Conservation (phyloP, 2,888 invertebrate genomes). For the Abrostola triplasia region DNA sequence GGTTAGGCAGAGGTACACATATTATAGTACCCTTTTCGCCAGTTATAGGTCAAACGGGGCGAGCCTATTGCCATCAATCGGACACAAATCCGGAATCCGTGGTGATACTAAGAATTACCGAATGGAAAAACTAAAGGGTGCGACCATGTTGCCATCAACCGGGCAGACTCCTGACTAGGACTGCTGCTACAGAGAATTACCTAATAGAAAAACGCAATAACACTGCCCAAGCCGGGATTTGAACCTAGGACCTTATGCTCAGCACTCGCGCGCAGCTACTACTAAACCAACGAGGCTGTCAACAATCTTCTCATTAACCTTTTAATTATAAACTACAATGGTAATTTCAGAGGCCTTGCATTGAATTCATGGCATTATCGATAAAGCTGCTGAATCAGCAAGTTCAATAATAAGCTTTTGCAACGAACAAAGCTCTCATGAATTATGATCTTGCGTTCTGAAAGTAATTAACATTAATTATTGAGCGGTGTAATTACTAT, state of each 20-base stretch:
- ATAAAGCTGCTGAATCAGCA: conserved; percentile 12
- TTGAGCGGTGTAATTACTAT: conserved; percentile 27
- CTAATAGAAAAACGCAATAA: neutral
- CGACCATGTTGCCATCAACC: no score
- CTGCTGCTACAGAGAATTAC: neutral
- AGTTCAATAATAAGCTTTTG: conserved; percentile 1
- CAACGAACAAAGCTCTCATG: conserved; percentile 33
- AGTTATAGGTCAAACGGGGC: no score
- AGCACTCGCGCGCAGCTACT: neutral
- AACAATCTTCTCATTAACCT: neutral
- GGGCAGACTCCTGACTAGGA: no score
- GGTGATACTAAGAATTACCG: no score
- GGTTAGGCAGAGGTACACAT: no score
- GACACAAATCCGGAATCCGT: no score
- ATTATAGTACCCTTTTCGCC: no score
- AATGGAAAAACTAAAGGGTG: no score
- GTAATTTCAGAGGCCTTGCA: neutral
- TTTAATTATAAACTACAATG: neutral
- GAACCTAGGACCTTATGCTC: neutral
- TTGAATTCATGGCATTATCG: conserved; percentile 3
- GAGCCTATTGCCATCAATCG: no score
- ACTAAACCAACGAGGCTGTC: no score
- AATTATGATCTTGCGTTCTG: conserved; percentile 27
- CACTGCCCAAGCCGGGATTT: neutral
- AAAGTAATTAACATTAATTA: conserved; percentile 33